Evolutionary conservation across 2,888 invertebrate species (phyloP).

Genomic region (Watsonalla cultraria): DNA sequence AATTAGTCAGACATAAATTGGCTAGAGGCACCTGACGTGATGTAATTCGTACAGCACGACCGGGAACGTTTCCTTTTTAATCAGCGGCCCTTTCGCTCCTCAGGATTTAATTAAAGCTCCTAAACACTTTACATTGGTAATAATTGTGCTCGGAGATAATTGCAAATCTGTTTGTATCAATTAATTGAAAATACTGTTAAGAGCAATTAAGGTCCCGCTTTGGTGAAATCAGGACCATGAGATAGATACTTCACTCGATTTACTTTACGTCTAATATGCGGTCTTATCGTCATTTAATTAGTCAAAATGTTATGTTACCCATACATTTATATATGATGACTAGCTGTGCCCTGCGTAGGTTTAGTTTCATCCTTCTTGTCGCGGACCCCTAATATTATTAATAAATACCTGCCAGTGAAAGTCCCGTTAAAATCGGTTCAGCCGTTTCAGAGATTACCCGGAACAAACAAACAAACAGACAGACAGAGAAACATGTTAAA

Average conservation of each 20-base stretch:
- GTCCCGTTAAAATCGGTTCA: too few relatives aligned
- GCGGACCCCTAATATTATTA: too few relatives aligned
- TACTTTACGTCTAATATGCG: too few relatives aligned
- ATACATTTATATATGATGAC: too few relatives aligned
- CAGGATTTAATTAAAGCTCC: slow-evolving; percentile 61
- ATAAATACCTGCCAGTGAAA: too few relatives aligned
- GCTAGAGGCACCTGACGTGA: slow-evolving; percentile 32
- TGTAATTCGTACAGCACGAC: slow-evolving; percentile 41
- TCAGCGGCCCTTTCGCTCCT: slow-evolving; percentile 38
- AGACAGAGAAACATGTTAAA: too few relatives aligned
- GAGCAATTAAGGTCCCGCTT: slow-evolving; percentile 20
- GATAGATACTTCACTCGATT: neutral
- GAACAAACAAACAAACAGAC: too few relatives aligned
- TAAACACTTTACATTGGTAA: slow-evolving; percentile 63
- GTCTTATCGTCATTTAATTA: too few relatives aligned
- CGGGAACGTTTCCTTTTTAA: slow-evolving; percentile 47
- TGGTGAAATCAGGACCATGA: neutral
- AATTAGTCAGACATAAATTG: slow-evolving; percentile 32
- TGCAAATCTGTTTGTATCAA: slow-evolving; percentile 50
- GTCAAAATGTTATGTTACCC: too few relatives aligned
- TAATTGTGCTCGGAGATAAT: slow-evolving; percentile 48
- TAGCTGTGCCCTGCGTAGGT: too few relatives aligned
- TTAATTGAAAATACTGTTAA: slow-evolving; percentile 39
- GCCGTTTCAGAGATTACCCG: too few relatives aligned
- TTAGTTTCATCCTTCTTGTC: too few relatives aligned